Conservation (phyloP, 2,797 vertebrate genomes). For the Crenichthys baileyi region DNA sequence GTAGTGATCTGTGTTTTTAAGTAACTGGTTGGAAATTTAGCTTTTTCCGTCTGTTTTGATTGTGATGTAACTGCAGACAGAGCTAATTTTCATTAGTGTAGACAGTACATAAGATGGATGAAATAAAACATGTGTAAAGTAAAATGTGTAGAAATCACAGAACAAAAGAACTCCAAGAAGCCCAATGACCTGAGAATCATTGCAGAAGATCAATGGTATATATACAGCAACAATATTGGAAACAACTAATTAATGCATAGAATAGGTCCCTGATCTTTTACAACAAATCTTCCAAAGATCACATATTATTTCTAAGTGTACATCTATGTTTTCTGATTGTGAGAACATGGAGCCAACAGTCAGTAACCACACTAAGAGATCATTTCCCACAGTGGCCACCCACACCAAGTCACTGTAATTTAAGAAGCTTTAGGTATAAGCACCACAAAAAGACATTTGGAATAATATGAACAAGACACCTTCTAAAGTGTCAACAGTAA, state of each 20-base stretch:
- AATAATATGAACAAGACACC: slow-evolving; percentile 66
- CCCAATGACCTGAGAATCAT: neutral
- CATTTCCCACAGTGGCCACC: slow-evolving; percentile 48
- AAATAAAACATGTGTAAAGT: neutral
- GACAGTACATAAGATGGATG: neutral
- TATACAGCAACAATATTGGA: too few species aligned
- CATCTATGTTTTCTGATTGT: slow-evolving; percentile 4
- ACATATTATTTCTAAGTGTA: neutral
- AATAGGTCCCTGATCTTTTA: neutral
- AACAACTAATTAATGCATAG: neutral
- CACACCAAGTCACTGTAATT: slow-evolving; percentile 32
- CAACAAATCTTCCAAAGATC: neutral
- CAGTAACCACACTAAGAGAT: slow-evolving; percentile 25
- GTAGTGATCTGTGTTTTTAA: too few species aligned
- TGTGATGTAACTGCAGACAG: too few species aligned
- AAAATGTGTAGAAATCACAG: neutral
- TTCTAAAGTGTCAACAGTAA: slow-evolving; percentile 64
- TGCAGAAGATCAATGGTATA: neutral
- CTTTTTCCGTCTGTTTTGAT: too few species aligned
- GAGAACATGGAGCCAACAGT: slow-evolving; percentile 31
- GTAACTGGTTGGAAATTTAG: too few species aligned
- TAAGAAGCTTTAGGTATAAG: slow-evolving; percentile 40
- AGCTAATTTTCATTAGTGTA: neutral
- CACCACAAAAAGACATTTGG: slow-evolving; percentile 30
- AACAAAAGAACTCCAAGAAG: too few species aligned